Percentiles rank a stretch among this genome's conserved stretches.
phyloP scores from a whole-genome alignment of 2,797 vertebrate genomes.

The Cossypha dichroa region DNA sequence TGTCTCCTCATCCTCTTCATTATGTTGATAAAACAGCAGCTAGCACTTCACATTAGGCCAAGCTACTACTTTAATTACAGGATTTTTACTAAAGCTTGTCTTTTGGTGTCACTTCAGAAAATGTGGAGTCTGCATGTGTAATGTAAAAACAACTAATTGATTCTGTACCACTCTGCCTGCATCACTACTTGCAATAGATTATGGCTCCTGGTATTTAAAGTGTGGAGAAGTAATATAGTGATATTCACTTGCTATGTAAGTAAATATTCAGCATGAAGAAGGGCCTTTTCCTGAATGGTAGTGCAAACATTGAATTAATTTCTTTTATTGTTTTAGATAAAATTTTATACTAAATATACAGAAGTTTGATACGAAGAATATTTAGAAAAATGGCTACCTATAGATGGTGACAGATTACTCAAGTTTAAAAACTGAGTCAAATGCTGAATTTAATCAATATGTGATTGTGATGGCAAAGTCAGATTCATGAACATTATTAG shows the following conservation, averaged over 20 bases:
- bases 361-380: neutral
- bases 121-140: neutral
- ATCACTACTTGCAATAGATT: neutral
- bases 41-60: neutral
- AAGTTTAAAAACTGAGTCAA: neutral
- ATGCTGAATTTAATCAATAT: conserved; percentile 1
- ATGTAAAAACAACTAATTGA: conserved; percentile 33
- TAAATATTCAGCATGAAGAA: neutral
- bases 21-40: conserved; percentile 42
- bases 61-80: conserved; percentile 54
- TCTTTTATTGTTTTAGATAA: neutral
- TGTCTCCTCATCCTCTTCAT: conserved; percentile 32
- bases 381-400: neutral
- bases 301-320: neutral
- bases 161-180: neutral
- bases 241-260: neutral
- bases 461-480: neutral
- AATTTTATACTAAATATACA: neutral
- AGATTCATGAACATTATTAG: neutral
- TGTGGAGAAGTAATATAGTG: neutral
- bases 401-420: neutral
- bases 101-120: conserved; percentile 20
- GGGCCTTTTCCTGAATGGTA: neutral
- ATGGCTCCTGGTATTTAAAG: neutral
- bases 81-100: conserved; percentile 52